Evolutionary conservation across 2,113 vertebrate genomes (phyloP), one percentile per base, ranked within the genome.

Genomic region (Malurus melanocephalus): DNA sequence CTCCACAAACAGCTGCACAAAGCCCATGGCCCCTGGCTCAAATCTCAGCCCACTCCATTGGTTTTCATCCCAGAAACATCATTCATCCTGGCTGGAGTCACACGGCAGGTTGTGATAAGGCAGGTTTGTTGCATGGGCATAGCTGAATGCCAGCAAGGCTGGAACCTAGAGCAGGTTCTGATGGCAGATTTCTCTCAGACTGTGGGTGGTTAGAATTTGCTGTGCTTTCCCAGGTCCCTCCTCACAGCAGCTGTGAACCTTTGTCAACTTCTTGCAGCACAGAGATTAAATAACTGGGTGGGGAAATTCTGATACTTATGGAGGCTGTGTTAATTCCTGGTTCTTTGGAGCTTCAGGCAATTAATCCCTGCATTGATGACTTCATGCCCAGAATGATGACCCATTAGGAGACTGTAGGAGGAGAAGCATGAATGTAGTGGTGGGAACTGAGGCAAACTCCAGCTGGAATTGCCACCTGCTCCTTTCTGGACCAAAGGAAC

Each of bases 221-320:
- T 40, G 48, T 51, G 27, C 26, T 61, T 59, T 46, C 22, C 48
- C 75, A 75, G 40, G 5, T 40, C 46, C 62, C 45, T 53, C 10
- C 51, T 66, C 4, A 4, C 0, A 0, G 38, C 33, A 30, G 10
- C 3, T 72, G 33, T 2, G 4, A 65, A 40, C 23, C 21, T 51
- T 5, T 15, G 20, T 38, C 51, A 9, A 3, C 64, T 57, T 16
- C 23, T 43, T 46, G 24, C 24, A 55, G 43, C 27, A 64, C 24
- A 45, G 71, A 51, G 24, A 38, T 51, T 20, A 43, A 43, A 35
- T 56, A 20, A 27, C 16, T 35, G 60, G 18, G 46, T 55, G 56
- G 75, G 56, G 49, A 82, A 73, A 49, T 73, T 43, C 43, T 74
- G 24, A 30, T 85, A 8, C 45, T 80, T 48, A 27, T 1, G 1